Evolutionary conservation across 1,140 invertebrate species (phyloP), one percentile per base, ranked within the genome.

Genomic region (Doryteuthis pealeii): DNA sequence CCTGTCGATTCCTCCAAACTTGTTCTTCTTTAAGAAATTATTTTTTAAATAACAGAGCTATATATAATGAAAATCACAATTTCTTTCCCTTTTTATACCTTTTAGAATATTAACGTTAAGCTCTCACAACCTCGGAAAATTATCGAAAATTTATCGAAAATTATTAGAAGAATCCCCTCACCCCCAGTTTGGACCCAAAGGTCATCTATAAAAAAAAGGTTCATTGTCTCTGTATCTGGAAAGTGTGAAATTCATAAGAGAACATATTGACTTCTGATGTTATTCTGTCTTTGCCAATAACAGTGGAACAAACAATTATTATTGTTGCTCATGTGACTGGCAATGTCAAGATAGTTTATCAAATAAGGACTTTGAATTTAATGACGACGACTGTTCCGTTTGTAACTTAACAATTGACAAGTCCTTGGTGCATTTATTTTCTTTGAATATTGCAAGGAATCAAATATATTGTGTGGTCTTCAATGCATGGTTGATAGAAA

Each of bases 201-300:
- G n/a, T n/a, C n/a, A n/a, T n/a, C n/a, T n/a, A n/a, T n/a, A n/a
- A n/a, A n/a, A n/a, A n/a, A n/a, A n/a, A n/a, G n/a, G n/a, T n/a
- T n/a, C n/a, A n/a, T n/a, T n/a, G n/a, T n/a, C n/a, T n/a, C n/a
- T n/a, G n/a, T n/a, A n/a, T n/a, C n/a, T n/a, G n/a, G n/a, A n/a
- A n/a, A n/a, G n/a, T n/a, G n/a, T n/a, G n/a, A n/a, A n/a, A n/a
- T 66, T 79, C 79, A 71, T 80, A 89, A 88, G 98, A 2, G 98
- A 99, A 89, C 98, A 99, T 90, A 93, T 99, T 78, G 98, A 99
- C 90, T 99, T 99, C 86, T 96, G 94, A 85, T 97, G 97, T 18
- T 99, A 98, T 89, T 92, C 94, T 22, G 98, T 99, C 69, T 93
- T n/a, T 97, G 81, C 98, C 98, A 10, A 99, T 99, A 96, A 97